Conservation (phyloP, 2,797 vertebrate species). For the Sebastes cheni region DNA sequence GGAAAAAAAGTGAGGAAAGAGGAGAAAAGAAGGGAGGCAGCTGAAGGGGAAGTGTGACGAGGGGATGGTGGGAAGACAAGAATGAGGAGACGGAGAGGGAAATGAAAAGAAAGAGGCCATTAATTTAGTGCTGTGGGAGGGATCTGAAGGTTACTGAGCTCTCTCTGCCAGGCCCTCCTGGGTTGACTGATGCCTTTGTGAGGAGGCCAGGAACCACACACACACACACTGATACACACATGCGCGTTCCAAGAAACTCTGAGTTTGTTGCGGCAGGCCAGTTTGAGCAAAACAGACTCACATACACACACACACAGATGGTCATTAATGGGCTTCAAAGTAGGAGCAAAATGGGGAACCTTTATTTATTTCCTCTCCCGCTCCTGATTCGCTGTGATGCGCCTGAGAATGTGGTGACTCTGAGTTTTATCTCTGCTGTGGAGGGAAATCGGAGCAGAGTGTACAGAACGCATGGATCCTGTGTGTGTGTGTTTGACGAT, state of each 20-base stretch:
- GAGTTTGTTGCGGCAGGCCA: conserved; percentile 62
- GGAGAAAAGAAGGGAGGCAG: conserved; percentile 34
- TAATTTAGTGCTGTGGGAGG: conserved; percentile 83
- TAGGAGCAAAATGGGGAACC: conserved; percentile 49
- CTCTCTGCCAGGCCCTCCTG: conserved; percentile 81
- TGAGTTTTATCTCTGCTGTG: conserved; percentile 1
- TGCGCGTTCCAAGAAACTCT: conserved; percentile 55
- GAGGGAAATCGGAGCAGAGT: conserved; percentile 4
- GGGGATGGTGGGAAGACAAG: conserved; percentile 65
- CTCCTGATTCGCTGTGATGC: conserved; percentile 51
- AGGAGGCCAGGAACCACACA: conserved; percentile 76
- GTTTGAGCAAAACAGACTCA: conserved; percentile 52
- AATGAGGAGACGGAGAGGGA: conserved; percentile 61
- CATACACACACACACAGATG: conserved; percentile 51
- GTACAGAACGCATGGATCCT: background rate
- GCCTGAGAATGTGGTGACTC: conserved; percentile 30
- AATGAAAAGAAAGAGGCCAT: conserved; percentile 81
- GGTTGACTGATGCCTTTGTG: conserved; percentile 83
- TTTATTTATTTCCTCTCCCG: conserved; percentile 59
- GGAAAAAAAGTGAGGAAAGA: background rate
- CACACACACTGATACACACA: conserved; percentile 5
- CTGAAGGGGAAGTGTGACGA: conserved; percentile 61
- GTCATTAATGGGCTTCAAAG: conserved; percentile 73
- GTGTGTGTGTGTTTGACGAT: background rate
- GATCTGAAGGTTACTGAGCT: conserved; percentile 80